These are phyloP conservation scores for Chascanopsetta lugubris DNA, from an alignment of 2,113 vertebrate species.

Conservation along the genomic window DNA sequence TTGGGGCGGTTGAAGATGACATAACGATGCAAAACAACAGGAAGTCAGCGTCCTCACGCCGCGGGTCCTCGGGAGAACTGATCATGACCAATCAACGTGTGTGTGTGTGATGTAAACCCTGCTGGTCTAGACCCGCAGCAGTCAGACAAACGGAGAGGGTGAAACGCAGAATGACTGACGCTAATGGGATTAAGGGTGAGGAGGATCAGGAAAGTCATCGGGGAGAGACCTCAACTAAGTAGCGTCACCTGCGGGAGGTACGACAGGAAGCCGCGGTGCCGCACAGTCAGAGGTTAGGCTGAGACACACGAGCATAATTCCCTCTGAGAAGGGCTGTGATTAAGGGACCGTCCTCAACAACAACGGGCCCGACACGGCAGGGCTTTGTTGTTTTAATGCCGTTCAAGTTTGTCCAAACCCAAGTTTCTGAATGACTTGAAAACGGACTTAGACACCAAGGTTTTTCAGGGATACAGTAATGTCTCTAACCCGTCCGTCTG, in stretches of 20 bases:
- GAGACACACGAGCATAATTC: constrained; percentile 37
- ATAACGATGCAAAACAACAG: too few relatives aligned
- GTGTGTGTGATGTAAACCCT: constrained; percentile 11
- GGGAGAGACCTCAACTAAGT: constrained; percentile 54
- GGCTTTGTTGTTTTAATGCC: not conserved
- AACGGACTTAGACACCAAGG: too few relatives aligned
- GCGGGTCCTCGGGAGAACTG: constrained; percentile 3
- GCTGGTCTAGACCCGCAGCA: constrained; percentile 5
- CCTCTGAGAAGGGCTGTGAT: constrained; percentile 38
- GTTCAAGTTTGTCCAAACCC: not conserved
- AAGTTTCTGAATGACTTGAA: too few relatives aligned
- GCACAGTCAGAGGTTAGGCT: constrained; percentile 40
- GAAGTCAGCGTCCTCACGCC: not conserved
- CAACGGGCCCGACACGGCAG: constrained; percentile 4
- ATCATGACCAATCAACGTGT: not conserved
- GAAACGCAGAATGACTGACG: constrained; percentile 46
- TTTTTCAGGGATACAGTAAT: too few relatives aligned
- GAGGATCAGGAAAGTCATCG: constrained; percentile 62
- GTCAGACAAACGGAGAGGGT: constrained; percentile 35
- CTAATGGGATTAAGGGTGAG: constrained; percentile 70
- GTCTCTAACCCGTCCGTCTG: too few relatives aligned
- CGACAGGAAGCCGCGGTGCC: constrained; percentile 42
- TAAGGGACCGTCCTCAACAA: constrained; percentile 41
- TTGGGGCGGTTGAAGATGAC: too few relatives aligned
- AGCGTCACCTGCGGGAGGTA: constrained; percentile 53